Conservation (phyloP, 2,888 invertebrate species). For the Oxyscelio sp. region DNA sequence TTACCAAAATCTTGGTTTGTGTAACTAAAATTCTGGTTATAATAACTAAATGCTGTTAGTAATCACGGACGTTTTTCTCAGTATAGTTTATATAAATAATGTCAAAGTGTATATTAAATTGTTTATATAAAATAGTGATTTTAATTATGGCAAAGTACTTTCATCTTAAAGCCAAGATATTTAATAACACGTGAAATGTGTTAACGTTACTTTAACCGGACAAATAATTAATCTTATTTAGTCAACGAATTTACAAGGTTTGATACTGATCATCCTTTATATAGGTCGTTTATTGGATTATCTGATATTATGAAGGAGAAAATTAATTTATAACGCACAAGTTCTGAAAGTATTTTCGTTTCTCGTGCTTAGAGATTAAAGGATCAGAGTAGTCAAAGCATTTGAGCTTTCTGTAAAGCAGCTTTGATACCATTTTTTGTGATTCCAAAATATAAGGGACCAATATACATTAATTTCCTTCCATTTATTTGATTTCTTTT, state of each 20-base stretch:
- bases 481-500: background rate
- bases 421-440: conserved; percentile 22
- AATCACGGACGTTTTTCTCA: no score
- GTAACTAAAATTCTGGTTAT: no score
- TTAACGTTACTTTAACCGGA: background rate
- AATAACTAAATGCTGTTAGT: no score
- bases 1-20: no score
- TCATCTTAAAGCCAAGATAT: no score
- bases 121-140: no score
- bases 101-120: no score
- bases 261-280: background rate
- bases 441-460: conserved; percentile 1
- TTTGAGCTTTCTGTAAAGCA: conserved; percentile 20
- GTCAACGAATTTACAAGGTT: background rate
- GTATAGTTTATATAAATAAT: no score
- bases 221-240: background rate
- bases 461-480: background rate
- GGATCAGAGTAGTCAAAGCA: conserved; percentile 9
- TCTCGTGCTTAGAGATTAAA: conserved; percentile 19
- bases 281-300: conserved; percentile 16
- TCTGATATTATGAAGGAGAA: conserved; percentile 2
- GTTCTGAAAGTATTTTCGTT: background rate
- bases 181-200: no score
- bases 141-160: no score
- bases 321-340: conserved; percentile 16